phyloP scores from a whole-genome alignment of 2,888 invertebrate genomes.

The Troides oblongomaculatus region DNA sequence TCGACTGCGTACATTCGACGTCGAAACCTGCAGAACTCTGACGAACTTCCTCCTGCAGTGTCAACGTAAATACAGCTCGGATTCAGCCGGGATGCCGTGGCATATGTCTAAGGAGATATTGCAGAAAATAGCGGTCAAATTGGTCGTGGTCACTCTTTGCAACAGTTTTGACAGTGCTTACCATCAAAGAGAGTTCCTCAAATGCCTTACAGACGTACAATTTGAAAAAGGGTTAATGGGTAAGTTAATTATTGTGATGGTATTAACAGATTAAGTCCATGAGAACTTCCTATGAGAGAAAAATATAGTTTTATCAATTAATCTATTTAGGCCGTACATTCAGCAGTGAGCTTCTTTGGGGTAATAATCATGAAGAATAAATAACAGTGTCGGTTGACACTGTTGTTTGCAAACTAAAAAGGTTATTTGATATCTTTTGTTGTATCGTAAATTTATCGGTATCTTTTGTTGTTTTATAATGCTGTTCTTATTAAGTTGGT shows the following conservation, averaged over 20 bases:
- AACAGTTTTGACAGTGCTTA: slow-evolving; percentile 82
- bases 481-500: too few species aligned
- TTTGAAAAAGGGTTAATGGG: slow-evolving; percentile 79
- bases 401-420: too few species aligned
- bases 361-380: too few species aligned
- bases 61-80: slow-evolving; percentile 64
- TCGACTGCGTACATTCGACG: slow-evolving; percentile 68
- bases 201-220: slow-evolving; percentile 77
- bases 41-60: slow-evolving; percentile 59
- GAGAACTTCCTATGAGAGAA: too few species aligned
- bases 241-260: slow-evolving; percentile 35
- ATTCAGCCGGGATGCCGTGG: slow-evolving; percentile 53
- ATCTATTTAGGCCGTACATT: too few species aligned
- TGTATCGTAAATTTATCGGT: too few species aligned
- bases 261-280: too few species aligned
- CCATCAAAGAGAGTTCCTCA: slow-evolving; percentile 83
- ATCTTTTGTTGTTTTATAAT: too few species aligned
- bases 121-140: slow-evolving; percentile 77
- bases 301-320: too few species aligned
- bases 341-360: too few species aligned
- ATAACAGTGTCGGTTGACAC: too few species aligned
- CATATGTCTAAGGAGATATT: slow-evolving; percentile 76
- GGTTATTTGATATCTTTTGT: too few species aligned
- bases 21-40: slow-evolving; percentile 59
- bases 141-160: slow-evolving; percentile 82